Evolutionary conservation across 53 echinoderm and acorn worm genomes (phyloP), one percentile per base, ranked within the genome.

Genomic region (Patiria pectinifera): DNA sequence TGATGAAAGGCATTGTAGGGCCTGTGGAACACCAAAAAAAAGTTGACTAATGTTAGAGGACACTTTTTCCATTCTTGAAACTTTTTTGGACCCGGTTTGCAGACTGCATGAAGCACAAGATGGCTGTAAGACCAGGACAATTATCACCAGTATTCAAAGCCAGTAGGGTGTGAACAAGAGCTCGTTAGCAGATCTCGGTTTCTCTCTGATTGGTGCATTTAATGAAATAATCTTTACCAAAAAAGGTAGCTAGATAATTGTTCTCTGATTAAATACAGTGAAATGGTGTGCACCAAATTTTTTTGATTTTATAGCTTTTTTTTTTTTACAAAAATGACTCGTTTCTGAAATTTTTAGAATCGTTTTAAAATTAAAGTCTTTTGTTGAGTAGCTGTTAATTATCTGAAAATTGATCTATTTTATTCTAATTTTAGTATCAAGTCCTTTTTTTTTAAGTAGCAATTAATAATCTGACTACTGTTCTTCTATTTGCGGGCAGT

Each of bases 221-320:
- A 43, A 69, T 59, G 26, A 66, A 6, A 63, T 69, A 66, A 15
- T 66, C 19, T 66, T 83, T 60, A 62, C 83, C 85, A 85, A 85
- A 74, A 23, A 16, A 85, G 5, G 69, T 85, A 85, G 85, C 44
- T 85, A 62, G 63, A 85, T 45, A 25, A 66, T 26, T 85, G 63
- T 85, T 85, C 47, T 69, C 69, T 85, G 85, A 61, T 89, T 62
- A 61, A 59, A 53, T n/a, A 89, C 89, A 80, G 89, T 89, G 43
- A 78, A 78, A 61, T 89, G 89, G 89, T 89, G 77, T 89, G 79
- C 63, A 89, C 78, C 59, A 59, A 43, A 25, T 11, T 13, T 14
- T 60, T 77, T 26, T 15, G 23, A 79, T 78, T 91, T 82, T 66
- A 10, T 81, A 82, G 63, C n/a, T 45, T 26, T 63, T 12, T 81